Evolutionary conservation across 1,140 invertebrate genomes (phyloP), one percentile per base, ranked within the genome.

Genomic region (Magallana angulata): DNA sequence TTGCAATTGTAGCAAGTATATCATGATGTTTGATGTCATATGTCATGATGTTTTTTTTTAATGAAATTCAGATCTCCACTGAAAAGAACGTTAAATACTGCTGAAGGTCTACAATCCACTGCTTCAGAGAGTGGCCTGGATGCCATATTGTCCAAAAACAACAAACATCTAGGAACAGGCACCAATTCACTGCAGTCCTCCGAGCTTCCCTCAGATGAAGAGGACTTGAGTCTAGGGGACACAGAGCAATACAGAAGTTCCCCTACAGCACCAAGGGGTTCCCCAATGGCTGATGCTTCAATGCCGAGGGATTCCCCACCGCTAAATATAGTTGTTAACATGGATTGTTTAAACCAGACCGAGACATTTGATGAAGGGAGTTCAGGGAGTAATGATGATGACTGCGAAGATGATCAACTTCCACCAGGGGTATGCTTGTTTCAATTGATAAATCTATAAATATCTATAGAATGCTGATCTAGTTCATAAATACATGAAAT

Each of bases 281-380:
- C 68, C 8, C 68, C 68, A 12, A 76, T 30, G 12, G 68, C 14
- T 76, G 24, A 18, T 30, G 12, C 24, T 76, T 76, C 68, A 76
- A 30, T 30, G 11, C 68, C 24, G 30, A 76, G 68, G 68, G 68
- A 76, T 30, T 87, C 81, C 8, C 86, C 86, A 58, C 56, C 57
- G 18, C 82, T 58, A 71, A 82, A 76, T 48, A 57, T 71, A 56
- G 9, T 4, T 58, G 2, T 59, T 24, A 86, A 36, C n/a, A 30
- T 48, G 30, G 82, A 62, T 86, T 82, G 14, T 8, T 12, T 76
- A 11, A 82, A 86, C n/a, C 85, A 86, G 80, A 18, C 76, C n/a
- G 85, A 86, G 7, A 64, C 76, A 18, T 81, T 71, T 62, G 81
- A 84, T 71, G 86, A 81, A 82, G 86, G 56, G 57, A 58, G 24